Evolutionary conservation across 1,140 invertebrate species (phyloP).

Genomic region (Ridgeia piscesae): DNA sequence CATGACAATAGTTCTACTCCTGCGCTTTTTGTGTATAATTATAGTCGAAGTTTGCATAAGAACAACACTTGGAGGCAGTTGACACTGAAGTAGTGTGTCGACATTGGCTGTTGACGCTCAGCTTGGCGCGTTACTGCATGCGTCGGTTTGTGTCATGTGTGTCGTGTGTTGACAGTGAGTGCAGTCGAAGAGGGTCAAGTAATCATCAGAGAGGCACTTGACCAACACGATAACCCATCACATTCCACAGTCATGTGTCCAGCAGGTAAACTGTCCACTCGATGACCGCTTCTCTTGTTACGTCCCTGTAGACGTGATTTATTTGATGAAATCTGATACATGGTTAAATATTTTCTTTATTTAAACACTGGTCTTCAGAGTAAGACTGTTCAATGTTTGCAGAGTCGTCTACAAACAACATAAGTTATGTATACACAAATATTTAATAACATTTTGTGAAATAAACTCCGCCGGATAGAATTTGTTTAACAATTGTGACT

Average conservation of each 20-base stretch:
- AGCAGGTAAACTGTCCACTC: slow-evolving; percentile 57
- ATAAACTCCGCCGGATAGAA: no score
- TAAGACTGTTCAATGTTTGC: no score
- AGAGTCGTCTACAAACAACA: no score
- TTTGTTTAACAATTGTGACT: no score
- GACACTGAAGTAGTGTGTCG: not conserved
- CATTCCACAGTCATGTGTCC: slow-evolving; percentile 71
- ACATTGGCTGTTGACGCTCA: not conserved
- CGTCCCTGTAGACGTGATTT: no score
- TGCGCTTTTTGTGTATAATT: not conserved
- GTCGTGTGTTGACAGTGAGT: not conserved
- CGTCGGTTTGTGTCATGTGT: not conserved
- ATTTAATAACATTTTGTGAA: no score
- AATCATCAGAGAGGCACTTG: slow-evolving; percentile 66
- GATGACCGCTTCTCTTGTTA: not conserved
- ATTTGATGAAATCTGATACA: no score
- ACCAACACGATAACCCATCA: slow-evolving; percentile 71
- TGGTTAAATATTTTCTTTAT: no score
- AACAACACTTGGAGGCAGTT: no score
- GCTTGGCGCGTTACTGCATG: not conserved
- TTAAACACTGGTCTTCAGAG: no score
- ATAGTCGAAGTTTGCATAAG: no score
- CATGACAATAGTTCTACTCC: not conserved
- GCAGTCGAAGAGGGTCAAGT: slow-evolving; percentile 64
- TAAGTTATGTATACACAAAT: no score